These are phyloP conservation scores for Tetraneura akinire DNA, from an alignment of 1,140 invertebrate genomes.

Conservation along the genomic window DNA sequence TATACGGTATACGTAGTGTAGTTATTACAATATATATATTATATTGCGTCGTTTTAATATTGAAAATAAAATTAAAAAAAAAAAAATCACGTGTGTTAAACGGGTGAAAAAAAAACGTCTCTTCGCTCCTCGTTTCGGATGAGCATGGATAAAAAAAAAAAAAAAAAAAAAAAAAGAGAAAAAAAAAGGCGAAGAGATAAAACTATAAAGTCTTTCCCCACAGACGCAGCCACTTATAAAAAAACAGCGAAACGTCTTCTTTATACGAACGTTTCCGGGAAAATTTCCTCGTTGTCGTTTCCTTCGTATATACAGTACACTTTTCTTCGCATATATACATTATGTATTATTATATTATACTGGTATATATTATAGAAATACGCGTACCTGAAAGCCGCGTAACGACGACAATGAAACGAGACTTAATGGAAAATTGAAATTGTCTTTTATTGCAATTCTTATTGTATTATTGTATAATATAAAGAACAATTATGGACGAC, in stretches of 20 bases:
- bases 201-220: neutral
- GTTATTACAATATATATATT: no score
- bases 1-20: no score
- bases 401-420: no score
- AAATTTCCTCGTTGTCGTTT: constrained; percentile 21
- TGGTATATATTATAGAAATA: neutral
- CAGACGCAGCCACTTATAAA: constrained; percentile 32
- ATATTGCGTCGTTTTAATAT: no score
- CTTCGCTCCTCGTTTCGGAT: no score
- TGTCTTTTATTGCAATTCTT: constrained; percentile 1
- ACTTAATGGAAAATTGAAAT: neutral
- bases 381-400: neutral
- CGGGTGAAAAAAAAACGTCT: neutral
- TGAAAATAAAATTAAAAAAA: no score
- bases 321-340: neutral
- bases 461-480: neutral
- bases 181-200: neutral
- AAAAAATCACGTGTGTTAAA: no score
- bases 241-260: constrained; percentile 35
- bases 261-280: constrained; percentile 11
- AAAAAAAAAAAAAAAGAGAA: neutral
- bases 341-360: no score
- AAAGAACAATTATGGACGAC: no score
- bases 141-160: no score
- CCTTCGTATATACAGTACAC: neutral